Evolutionary conservation across 2,113 vertebrate species (phyloP).

Genomic region (Sclerurus mexicanus): DNA sequence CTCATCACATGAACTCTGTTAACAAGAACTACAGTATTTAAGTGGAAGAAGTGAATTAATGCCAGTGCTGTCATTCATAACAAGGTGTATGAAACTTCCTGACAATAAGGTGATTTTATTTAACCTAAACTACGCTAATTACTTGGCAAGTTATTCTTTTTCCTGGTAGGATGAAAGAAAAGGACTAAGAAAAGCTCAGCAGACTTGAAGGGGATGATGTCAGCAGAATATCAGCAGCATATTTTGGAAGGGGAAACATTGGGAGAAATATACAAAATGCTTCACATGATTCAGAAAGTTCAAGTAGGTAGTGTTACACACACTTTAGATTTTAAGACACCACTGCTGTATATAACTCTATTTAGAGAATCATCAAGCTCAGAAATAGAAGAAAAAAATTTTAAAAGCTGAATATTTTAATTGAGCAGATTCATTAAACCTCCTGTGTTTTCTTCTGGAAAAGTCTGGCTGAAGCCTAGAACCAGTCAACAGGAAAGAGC

Average conservation of each 20-base stretch:
- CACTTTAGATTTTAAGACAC: background rate
- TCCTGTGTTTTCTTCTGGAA: background rate
- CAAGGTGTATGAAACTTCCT: background rate
- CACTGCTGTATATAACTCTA: background rate
- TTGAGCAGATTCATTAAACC: background rate
- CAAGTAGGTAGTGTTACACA: background rate
- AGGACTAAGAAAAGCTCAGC: background rate
- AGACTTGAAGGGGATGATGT: background rate
- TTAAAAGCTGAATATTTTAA: background rate
- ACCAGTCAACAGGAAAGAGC: background rate
- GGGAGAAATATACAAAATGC: background rate
- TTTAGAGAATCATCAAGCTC: background rate
- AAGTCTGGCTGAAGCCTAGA: background rate
- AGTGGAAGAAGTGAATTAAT: background rate
- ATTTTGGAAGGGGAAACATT: background rate
- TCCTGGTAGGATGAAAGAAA: background rate
- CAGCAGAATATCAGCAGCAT: fast-evolving
- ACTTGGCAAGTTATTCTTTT: background rate
- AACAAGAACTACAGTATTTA: background rate
- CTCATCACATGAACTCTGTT: background rate
- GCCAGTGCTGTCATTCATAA: background rate
- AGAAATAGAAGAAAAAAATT: background rate
- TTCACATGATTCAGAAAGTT: background rate
- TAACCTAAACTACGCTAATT: background rate
- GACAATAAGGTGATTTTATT: background rate